phyloP scores from a whole-genome alignment of 2,888 invertebrate genomes.

The Scaptomyza caliginosa region DNA sequence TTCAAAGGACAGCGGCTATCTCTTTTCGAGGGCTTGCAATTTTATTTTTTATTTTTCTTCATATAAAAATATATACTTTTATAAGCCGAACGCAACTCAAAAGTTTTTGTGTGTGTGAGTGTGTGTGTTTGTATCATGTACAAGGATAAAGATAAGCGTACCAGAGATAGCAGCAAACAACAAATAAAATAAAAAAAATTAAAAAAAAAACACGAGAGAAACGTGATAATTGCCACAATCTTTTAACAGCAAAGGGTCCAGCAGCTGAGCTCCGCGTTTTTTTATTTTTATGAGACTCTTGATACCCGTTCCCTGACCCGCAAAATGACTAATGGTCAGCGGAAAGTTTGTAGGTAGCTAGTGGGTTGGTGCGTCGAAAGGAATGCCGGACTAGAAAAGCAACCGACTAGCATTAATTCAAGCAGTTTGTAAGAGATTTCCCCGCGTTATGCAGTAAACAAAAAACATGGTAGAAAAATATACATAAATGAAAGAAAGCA shows the following conservation, averaged over 20 bases:
- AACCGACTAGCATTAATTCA: slow-evolving; percentile 70
- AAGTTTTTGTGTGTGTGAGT: slow-evolving; percentile 5
- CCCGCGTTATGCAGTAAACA: slow-evolving; percentile 52
- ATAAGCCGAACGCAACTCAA: neutral
- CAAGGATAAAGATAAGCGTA: slow-evolving; percentile 9
- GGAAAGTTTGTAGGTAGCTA: slow-evolving; percentile 10
- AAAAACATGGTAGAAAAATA: slow-evolving; percentile 31
- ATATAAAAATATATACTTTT: neutral
- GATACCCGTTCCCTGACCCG: slow-evolving; percentile 30
- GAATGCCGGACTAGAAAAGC: slow-evolving; percentile 19
- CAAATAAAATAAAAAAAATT: neutral
- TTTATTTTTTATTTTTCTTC: slow-evolving; percentile 5
- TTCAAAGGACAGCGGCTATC: slow-evolving; percentile 12
- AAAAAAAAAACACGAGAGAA: slow-evolving; percentile 24
- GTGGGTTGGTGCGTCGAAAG: neutral
- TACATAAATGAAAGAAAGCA: slow-evolving; percentile 13
- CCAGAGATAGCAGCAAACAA: slow-evolving; percentile 11
- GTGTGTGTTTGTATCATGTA: slow-evolving; percentile 4
- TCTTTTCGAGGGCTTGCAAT: slow-evolving; percentile 36
- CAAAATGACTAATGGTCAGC: slow-evolving; percentile 61
- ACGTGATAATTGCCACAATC: slow-evolving; percentile 73
- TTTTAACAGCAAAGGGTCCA: slow-evolving; percentile 69
- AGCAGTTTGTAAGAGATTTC: slow-evolving; percentile 72
- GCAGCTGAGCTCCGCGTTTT: slow-evolving; percentile 37
- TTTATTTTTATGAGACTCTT: slow-evolving; percentile 7